phyloP scores from a whole-genome alignment of 2,113 vertebrate species.

The Rhinogobius similis region DNA sequence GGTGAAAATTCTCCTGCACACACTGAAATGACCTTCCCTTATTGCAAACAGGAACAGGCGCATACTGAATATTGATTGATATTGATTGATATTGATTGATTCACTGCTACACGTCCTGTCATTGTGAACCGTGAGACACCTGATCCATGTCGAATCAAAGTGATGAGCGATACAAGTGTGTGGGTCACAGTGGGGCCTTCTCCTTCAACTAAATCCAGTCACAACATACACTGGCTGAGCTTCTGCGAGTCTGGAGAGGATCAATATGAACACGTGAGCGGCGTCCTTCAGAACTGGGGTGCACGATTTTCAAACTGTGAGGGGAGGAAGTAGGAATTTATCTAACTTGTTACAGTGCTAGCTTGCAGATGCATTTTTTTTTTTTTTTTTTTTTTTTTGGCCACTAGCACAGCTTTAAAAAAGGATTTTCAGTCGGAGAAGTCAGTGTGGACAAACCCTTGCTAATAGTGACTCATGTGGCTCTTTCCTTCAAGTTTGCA shows the following conservation, averaged over 20 bases:
- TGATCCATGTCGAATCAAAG: not conserved
- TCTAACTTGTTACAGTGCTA: too few species aligned
- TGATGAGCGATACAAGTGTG: slow-evolving; percentile 6
- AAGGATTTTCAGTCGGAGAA: too few species aligned
- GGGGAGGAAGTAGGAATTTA: too few species aligned
- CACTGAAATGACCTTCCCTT: not conserved
- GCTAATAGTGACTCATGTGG: too few species aligned
- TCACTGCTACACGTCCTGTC: slow-evolving; percentile 5
- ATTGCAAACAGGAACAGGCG: not conserved
- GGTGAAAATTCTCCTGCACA: not conserved
- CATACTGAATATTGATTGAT: too few species aligned
- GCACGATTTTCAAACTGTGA: too few species aligned
- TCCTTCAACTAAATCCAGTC: slow-evolving; percentile 2
- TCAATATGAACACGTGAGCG: not conserved
- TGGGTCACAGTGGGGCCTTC: not conserved
- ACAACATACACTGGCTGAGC: not conserved
- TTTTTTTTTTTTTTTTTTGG: too few species aligned
- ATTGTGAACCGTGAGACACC: not conserved
- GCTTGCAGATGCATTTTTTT: too few species aligned
- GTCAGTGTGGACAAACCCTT: too few species aligned
- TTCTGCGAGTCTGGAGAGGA: not conserved
- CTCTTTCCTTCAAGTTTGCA: too few species aligned
- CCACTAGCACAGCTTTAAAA: too few species aligned
- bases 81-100: slow-evolving; percentile 15
- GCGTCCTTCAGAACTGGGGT: not conserved